phyloP scores from a whole-genome alignment of 2,113 vertebrate genomes.

The human region GRCh38 chr1:229656001-229656500 shows the following conservation, averaged over 20 bases:
- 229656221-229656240: neutral
- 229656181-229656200: neutral
- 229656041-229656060: neutral
- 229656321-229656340: neutral
- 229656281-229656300: neutral
- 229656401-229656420: neutral
- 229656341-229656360: constrained; percentile 25
- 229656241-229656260: constrained; percentile 24
- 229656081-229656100: neutral
- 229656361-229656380: neutral
- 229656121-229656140: neutral
- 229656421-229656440: constrained; percentile 22
- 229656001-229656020: neutral
- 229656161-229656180: neutral
- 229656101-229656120: neutral
- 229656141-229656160: neutral
- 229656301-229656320: neutral
- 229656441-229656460: constrained; percentile 30
- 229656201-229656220: neutral
- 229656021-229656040: no score
- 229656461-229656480: constrained; percentile 50
- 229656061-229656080: no score
- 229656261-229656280: neutral
- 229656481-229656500: constrained; percentile 46
- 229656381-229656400: constrained; percentile 38